Conservation (phyloP, 2,888 invertebrate genomes). For the Zaprionus bogoriensis region DNA sequence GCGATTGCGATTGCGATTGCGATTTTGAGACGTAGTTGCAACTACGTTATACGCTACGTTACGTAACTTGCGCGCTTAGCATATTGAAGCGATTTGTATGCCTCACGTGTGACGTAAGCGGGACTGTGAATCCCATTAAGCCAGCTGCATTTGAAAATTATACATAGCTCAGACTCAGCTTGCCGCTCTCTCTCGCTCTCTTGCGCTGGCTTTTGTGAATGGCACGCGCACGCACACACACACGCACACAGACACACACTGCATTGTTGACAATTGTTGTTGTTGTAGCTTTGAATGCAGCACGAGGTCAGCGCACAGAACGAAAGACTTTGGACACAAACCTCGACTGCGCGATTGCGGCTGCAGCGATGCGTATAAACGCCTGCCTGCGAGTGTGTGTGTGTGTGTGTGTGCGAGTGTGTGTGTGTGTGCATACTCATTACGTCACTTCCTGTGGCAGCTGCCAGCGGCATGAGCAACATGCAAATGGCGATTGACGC, state of each 20-base stretch:
- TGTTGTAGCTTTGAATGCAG: conserved; percentile 47
- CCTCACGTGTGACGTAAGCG: no score
- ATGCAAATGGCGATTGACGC: not conserved
- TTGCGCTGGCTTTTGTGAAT: conserved; percentile 20
- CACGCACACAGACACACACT: not conserved
- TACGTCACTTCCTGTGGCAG: conserved; percentile 8
- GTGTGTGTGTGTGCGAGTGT: no score
- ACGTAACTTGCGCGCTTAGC: no score
- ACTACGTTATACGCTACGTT: no score
- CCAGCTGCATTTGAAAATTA: no score
- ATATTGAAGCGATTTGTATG: no score
- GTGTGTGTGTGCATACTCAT: not conserved
- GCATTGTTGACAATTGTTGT: conserved; percentile 16
- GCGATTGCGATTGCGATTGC: no score
- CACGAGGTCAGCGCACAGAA: conserved; percentile 62
- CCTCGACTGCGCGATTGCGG: conserved; percentile 20
- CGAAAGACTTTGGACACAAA: conserved; percentile 72
- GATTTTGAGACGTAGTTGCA: no score
- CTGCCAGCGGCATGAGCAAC: conserved; percentile 12
- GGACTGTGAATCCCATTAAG: no score
- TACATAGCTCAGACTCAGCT: not conserved
- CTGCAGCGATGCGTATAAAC: conserved; percentile 57
- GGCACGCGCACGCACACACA: not conserved
- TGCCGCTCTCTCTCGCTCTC: no score
- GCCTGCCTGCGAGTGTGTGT: no score